Evolutionary conservation across 1,140 invertebrate genomes (phyloP).

Genomic region (Varroa destructor): DNA sequence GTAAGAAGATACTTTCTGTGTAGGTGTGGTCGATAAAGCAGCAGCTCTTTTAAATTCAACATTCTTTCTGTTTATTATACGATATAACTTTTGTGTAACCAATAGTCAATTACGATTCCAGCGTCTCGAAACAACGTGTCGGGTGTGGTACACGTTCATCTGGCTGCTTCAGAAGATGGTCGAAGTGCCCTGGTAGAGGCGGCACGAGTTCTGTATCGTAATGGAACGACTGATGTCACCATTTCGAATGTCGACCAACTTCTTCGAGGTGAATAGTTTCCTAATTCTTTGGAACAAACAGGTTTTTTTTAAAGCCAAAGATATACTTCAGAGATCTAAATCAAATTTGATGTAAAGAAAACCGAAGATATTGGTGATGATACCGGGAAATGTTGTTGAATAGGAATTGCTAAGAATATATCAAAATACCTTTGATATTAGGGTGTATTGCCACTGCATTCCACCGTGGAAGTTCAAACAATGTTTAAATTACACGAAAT

Average conservation of each 20-base stretch:
- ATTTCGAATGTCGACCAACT: slow-evolving; percentile 8
- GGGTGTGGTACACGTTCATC: background rate
- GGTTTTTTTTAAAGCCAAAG: background rate
- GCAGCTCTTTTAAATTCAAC: too few relatives aligned
- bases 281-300: too few relatives aligned
- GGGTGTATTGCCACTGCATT: too few relatives aligned
- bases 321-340: background rate
- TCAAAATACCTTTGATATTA: too few relatives aligned
- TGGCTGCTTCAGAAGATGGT: slow-evolving; percentile 12
- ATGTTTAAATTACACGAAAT: too few relatives aligned
- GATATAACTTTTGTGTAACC: background rate
- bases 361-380: background rate
- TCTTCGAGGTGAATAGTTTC: background rate
- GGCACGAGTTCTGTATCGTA: background rate
- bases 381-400: background rate
- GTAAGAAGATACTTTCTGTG: too few relatives aligned
- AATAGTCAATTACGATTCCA: background rate
- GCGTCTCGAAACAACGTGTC: background rate
- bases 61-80: too few relatives aligned
- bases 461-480: too few relatives aligned
- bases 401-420: too few relatives aligned
- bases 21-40: too few relatives aligned
- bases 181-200: slow-evolving; percentile 2
- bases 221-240: background rate
- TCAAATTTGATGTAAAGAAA: background rate